phyloP scores from a whole-genome alignment of 2,113 vertebrate species.

The Macquaria ambigua region DNA sequence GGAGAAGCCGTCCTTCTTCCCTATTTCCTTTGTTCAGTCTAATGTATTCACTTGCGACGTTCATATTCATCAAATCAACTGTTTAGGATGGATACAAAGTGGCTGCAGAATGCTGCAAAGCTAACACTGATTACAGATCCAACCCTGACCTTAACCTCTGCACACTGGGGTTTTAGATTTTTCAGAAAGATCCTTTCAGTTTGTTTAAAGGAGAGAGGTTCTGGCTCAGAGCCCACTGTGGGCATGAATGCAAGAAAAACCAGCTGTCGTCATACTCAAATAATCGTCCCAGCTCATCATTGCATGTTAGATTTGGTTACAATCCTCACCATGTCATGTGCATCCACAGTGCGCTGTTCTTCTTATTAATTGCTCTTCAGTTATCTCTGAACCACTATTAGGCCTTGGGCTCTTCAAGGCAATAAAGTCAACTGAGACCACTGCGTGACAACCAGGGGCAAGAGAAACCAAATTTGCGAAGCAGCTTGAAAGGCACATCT shows the following conservation, averaged over 20 bases:
- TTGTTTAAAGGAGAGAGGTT: not conserved
- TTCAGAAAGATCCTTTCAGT: not conserved
- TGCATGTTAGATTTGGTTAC: conserved; percentile 12
- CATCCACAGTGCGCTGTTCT: conserved; percentile 17
- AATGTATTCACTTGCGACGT: not conserved
- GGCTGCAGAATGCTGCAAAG: not conserved
- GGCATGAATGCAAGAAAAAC: not conserved
- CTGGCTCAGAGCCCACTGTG: not conserved
- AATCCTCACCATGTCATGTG: conserved; percentile 21
- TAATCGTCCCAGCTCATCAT: not conserved
- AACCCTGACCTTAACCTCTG: not conserved
- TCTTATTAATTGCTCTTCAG: conserved; percentile 4
- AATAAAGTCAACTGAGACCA: conserved; percentile 26
- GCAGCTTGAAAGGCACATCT: not conserved
- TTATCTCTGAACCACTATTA: not conserved
- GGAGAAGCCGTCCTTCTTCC: not conserved
- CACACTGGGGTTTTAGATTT: conserved; percentile 7
- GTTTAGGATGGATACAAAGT: not conserved
- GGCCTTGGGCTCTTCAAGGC: conserved; percentile 19
- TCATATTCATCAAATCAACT: not conserved
- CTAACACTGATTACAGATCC: not conserved
- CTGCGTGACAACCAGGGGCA: conserved; percentile 25
- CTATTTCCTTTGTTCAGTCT: not conserved
- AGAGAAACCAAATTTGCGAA: not conserved
- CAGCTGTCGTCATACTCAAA: not conserved